A percentile compares a stretch with the other conserved stretches of the same genome.
Evolutionary conservation across 2,888 invertebrate genomes (phyloP).

Genomic region (Drosophila bunnanda): DNA sequence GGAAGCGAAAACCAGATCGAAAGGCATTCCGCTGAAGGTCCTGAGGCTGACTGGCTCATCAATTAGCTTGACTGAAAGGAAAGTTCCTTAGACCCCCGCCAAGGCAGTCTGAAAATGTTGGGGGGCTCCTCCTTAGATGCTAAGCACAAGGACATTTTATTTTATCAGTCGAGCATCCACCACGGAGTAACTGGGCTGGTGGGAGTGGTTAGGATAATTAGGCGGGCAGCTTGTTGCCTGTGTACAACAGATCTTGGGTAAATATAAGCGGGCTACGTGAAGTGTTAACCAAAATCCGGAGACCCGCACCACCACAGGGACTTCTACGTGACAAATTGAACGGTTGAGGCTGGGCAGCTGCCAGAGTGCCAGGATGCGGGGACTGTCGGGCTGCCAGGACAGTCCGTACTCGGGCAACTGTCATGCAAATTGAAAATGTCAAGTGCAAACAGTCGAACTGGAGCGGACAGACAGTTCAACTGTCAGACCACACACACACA

Average conservation of each 20-base stretch:
- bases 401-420: constrained; percentile 46
- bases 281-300: constrained; percentile 52
- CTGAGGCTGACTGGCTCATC: constrained; percentile 20
- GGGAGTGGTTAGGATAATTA: constrained; percentile 29
- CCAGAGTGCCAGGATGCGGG: constrained; percentile 24
- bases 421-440: constrained; percentile 79
- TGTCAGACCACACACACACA: constrained; percentile 66
- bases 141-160: constrained; percentile 44
- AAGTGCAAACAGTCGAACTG: constrained; percentile 69
- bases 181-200: neutral
- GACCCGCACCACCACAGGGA: constrained; percentile 8
- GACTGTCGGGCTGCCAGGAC: neutral
- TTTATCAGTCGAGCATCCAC: constrained; percentile 39
- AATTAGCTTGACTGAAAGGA: constrained; percentile 44
- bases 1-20: constrained; percentile 29
- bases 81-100: constrained; percentile 39
- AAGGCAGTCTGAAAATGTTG: constrained; percentile 24
- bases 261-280: constrained; percentile 41
- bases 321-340: constrained; percentile 49
- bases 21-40: constrained; percentile 32
- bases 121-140: constrained; percentile 10
- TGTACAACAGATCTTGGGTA: constrained; percentile 42
- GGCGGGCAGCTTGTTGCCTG: constrained; percentile 28
- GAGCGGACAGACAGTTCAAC: constrained; percentile 60
- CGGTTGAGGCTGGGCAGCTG: constrained; percentile 41